Evolutionary conservation across 30 jellyfish, hydroid and myxozoan genomes (phyloP), one percentile per base, ranked within the genome.

Genomic region (Aurelia aurita): DNA sequence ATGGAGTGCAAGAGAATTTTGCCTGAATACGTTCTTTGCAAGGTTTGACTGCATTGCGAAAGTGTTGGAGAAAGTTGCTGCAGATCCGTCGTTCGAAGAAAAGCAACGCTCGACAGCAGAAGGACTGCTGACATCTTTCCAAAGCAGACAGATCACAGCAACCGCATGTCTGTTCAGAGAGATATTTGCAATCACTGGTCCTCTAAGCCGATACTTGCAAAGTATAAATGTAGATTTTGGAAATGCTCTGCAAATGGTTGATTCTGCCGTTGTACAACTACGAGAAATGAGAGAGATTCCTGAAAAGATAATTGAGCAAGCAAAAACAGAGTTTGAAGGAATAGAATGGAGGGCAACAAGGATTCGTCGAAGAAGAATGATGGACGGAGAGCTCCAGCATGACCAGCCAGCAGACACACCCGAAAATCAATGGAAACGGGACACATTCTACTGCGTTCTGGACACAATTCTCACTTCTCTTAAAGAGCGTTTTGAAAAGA

Each of bases 101-200:
- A 64, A 79, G 80, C 80, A 79, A 61, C 89, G 89, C 69, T 59
- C 82, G 20, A 43, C 89, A 35, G 89, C 85, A 59, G 85, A 79
- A 61, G 85, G 85, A 79, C 60, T 79, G 89, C 45, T 60, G 69
- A 57, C 54, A 79, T 59, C 85, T 59, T 79, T 79, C 70, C 89
- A 79, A 60, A 58, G 77, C 75, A 76, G 26, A 81, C 87, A 76
- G 77, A 55, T 76, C 87, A 76, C 69, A 45, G 89, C 67, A 78
- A 78, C 89, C 29, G 89, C 89, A 60, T 78, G 80, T n/a, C 69
- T 59, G 58, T 60, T 78, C 83, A 78, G 80, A 78, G 79, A 78
- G 60, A 78, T 78, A 3, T 59, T 78, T 59, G 79, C 81, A 59
- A 59, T 78, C 35, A 59, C 89, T 39, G 89, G 80, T 78, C 89